Conservation (phyloP, 2,113 vertebrate species). For the Mirza zaza region DNA sequence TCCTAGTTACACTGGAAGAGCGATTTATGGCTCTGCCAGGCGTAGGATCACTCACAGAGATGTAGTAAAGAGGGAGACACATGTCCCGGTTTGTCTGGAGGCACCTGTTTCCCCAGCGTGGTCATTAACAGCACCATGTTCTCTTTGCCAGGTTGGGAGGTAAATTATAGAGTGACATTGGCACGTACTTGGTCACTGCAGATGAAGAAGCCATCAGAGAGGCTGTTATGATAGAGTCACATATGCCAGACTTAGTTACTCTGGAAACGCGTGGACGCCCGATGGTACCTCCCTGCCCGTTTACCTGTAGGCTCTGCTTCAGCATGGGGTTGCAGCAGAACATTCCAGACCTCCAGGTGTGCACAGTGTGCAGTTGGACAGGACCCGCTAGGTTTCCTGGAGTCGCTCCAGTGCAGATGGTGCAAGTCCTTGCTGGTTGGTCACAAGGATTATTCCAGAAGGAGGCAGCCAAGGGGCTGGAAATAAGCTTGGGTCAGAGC, state of each 20-base stretch:
- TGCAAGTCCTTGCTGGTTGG: neutral
- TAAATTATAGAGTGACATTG: no score
- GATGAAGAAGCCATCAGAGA: neutral
- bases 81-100: no score
- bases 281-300: neutral
- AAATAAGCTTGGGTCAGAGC: neutral
- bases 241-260: neutral
- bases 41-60: accelerated
- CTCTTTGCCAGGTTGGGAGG: neutral
- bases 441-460: neutral
- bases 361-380: neutral
- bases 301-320: neutral
- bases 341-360: neutral
- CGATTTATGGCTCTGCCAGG: neutral
- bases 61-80: accelerated
- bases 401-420: neutral
- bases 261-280: accelerated
- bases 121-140: accelerated
- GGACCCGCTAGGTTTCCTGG: neutral
- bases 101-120: neutral
- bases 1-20: neutral
- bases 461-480: neutral
- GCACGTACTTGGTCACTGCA: accelerated
- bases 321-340: neutral
- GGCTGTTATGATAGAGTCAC: neutral